Evolutionary conservation across 2,113 vertebrate genomes (phyloP).

Genomic region (Copsychus sechellarum): DNA sequence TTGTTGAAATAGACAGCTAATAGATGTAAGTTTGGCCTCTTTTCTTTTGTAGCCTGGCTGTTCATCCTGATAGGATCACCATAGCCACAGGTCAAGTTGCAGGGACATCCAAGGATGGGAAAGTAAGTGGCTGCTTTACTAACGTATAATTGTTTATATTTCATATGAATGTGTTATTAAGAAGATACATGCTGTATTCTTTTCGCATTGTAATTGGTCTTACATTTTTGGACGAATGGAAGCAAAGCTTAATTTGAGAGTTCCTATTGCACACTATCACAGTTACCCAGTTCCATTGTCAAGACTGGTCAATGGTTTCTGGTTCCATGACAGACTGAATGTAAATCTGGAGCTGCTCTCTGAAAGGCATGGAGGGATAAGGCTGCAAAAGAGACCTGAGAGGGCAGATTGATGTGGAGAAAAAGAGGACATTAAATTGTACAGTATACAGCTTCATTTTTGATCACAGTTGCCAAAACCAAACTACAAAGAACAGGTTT

Average conservation of each 20-base stretch:
- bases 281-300: background rate
- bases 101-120: constrained; percentile 95
- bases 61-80: constrained; percentile 98
- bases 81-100: constrained; percentile 98
- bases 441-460: background rate
- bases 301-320: background rate
- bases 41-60: constrained; percentile 83
- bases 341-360: background rate
- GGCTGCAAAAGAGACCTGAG: background rate
- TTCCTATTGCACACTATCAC: background rate
- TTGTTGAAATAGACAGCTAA: background rate
- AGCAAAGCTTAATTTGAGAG: background rate
- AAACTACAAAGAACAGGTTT: background rate
- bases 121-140: constrained; percentile 81
- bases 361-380: background rate
- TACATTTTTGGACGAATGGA: background rate
- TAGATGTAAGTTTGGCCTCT: background rate
- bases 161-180: background rate
- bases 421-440: background rate
- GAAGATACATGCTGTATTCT: background rate
- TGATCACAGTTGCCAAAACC: background rate
- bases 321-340: background rate
- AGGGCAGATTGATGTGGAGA: too few species aligned
- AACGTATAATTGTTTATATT: background rate
- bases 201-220: background rate